Evolutionary conservation across 1,140 invertebrate species (phyloP), one percentile per base, ranked within the genome.

Genomic region (Brachionus calyciflorus): DNA sequence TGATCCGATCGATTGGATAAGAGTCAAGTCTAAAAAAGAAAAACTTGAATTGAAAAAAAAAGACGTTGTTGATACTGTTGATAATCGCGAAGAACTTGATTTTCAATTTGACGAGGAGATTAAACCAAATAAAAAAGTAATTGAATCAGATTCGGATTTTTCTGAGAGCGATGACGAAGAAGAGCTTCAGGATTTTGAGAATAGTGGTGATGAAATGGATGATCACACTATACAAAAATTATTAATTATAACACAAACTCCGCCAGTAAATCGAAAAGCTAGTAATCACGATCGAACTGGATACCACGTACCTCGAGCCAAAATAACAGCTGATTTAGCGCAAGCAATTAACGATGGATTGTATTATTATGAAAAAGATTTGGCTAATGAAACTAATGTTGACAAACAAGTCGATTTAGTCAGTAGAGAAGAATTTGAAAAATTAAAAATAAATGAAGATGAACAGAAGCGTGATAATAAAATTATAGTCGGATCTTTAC

Each of bases 81-180:
- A 87, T 79, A 88, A 90, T 83, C 88, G 90, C 77, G 93, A 94
- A 84, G 94, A 97, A 83, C 85, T 97, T 76, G 92, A 96, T 83
- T 98, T 98, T 86, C 91, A 95, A 86, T 95, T 98, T 86, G 95
- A 98, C 83, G 94, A 97, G 86, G 95, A 98, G 83, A 85, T 96
- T 41, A 91, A 93, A 78, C 87, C 89, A 19, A 91, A 73, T 93
- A 94, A 86, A 91, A 90, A 53, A 95, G 94, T 10, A 51, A 21
- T 21, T 17, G 44, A 49, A 12, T 51, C 44, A 12, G 69, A 73
- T 14, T 73, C 69, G 26, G 51, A 55, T 26, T 65, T 28, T 24
- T 65, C 41, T 6, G 21, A 44, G 17, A 14, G 6, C 24, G 60
- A 65, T 0, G 5, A 28, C 9, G 28, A 79, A 17, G 68, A 68